Percentiles rank a stretch among this genome's conserved stretches.
These are phyloP conservation scores for Irena cyanogastra DNA, from an alignment of 2,113 vertebrate genomes.

Conservation along the genomic window DNA sequence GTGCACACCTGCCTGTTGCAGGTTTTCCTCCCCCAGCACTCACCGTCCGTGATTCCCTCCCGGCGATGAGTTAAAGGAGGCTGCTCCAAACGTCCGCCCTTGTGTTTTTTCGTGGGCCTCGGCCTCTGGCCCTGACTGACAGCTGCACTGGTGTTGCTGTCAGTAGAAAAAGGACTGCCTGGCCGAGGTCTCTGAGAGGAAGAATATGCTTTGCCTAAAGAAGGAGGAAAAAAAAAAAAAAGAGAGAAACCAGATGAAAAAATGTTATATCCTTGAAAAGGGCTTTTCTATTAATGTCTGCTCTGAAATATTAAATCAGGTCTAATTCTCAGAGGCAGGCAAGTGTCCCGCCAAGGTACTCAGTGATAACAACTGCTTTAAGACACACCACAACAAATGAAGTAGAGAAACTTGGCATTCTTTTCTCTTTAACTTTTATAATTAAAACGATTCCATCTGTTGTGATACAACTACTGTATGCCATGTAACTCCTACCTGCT, in stretches of 20 bases:
- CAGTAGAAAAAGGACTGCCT: constrained; percentile 93
- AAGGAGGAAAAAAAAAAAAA: not conserved
- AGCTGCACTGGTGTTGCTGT: constrained; percentile 85
- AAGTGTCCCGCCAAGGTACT: not conserved
- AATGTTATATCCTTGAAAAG: not conserved
- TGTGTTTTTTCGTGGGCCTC: constrained; percentile 89
- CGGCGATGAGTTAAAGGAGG: constrained; percentile 85
- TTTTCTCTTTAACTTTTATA: constrained; percentile 34
- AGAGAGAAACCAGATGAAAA: constrained; percentile 5
- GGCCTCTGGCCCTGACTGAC: constrained; percentile 89
- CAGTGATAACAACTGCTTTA: not conserved
- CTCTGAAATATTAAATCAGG: not conserved
- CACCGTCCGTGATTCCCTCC: constrained; percentile 89
- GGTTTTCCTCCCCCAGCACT: constrained; percentile 28
- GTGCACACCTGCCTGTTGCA: not conserved
- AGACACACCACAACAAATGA: not conserved
- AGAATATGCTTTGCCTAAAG: constrained; percentile 86
- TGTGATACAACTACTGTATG: constrained; percentile 21
- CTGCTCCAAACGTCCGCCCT: constrained; percentile 81
- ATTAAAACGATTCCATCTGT: constrained; percentile 40
- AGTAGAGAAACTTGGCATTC: constrained; percentile 7
- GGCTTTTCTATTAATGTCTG: not conserved
- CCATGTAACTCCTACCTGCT: constrained; percentile 16
- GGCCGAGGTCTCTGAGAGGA: constrained; percentile 87
- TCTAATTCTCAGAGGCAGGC: constrained; percentile 11